Evolutionary conservation across 2,113 vertebrate species (phyloP), one percentile per base, ranked within the genome.

Genomic region (Bubo blakistoni): DNA sequence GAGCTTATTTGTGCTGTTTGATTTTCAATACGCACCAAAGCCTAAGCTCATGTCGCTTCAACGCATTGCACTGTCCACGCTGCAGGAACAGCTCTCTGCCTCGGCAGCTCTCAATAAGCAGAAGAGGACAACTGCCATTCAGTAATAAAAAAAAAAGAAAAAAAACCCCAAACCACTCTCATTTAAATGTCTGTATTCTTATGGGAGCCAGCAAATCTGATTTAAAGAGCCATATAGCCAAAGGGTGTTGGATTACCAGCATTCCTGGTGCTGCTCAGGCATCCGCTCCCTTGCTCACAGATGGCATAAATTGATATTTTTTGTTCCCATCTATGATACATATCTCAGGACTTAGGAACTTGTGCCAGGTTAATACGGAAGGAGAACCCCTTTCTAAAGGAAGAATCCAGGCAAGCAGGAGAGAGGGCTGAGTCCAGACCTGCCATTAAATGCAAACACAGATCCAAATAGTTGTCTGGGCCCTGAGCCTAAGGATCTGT

Each of bases 401-500:
- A 38, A 83, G 18, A 51, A 69, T 22, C 42, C 30, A 65, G 17
- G 20, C 26, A 44, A 44, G 29, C 13, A 6, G 15, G 7, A 34
- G 38, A 17, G 71, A n/a, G 26, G 36, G 11, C 21, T 81, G 59
- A 38, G 30, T 42, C 59, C n/a, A 59, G 47, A 47, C 10, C 32
- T 84, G 69, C 40, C 5, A 7, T 30, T 65, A 61, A 47, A 57
- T n/a, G 24, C 44, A 46, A 17, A 20, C 12, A 34, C 3, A 2
- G 34, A 6, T 24, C 18, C 5, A 2, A 44, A 36, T 0, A 3
- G 32, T 22, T 2, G 2, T 18, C n/a, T 21, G 29, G 25, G 18
- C 9, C 49, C 32, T 32, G n/a, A 69, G 42, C 29, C 65, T 27
- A 25, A 47, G 63, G 70, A 18, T 30, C 5, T 42, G 16, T 9